A percentile compares a stretch with the other conserved stretches of the same genome.
Conservation (phyloP, 2,113 vertebrate species). For the Cepphus grylle region DNA sequence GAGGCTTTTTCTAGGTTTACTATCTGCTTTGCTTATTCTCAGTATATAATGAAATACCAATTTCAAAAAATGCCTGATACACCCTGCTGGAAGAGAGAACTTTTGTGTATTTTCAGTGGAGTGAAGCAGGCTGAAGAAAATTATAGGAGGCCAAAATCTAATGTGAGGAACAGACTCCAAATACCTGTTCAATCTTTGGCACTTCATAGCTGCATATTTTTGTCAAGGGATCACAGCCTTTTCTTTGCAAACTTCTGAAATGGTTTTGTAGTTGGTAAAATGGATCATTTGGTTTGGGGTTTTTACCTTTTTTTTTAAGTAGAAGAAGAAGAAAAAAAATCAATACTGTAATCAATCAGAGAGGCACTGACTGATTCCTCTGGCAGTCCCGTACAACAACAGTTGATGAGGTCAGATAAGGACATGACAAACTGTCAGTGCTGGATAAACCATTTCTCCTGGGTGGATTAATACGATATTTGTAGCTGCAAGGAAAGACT, state of each 20-base stretch:
- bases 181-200: neutral
- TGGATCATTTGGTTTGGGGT: neutral
- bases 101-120: neutral
- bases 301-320: neutral
- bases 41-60: neutral
- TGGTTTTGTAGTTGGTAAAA: neutral
- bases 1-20: neutral
- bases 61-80: neutral
- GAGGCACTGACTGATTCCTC: slow-evolving; percentile 35
- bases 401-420: slow-evolving; percentile 55
- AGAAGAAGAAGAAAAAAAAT: slow-evolving; percentile 44
- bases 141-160: neutral
- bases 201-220: neutral
- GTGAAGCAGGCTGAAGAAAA: neutral
- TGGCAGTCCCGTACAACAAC: neutral
- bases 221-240: neutral
- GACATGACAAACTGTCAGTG: slow-evolving; percentile 40
- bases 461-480: slow-evolving; percentile 31
- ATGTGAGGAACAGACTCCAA: neutral
- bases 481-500: slow-evolving; percentile 1
- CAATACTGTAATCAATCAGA: slow-evolving; percentile 65
- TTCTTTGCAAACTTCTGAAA: neutral
- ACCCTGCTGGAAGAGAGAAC: neutral
- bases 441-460: slow-evolving; percentile 45
- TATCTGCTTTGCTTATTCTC: neutral